phyloP scores from a whole-genome alignment of 2,797 vertebrate species.

The Prionace glauca region DNA sequence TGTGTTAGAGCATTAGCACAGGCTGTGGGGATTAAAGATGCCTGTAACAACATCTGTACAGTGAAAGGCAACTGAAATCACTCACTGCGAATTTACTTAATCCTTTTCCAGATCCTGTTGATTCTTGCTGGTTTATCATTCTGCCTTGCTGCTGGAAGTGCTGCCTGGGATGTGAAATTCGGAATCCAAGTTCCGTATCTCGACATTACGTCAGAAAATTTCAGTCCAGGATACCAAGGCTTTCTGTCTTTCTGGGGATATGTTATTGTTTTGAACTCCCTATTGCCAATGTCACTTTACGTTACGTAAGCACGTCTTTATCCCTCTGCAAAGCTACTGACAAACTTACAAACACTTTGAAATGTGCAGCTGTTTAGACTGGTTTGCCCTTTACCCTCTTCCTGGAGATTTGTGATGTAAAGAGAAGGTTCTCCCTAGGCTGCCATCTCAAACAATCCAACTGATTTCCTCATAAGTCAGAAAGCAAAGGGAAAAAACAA shows the following conservation, averaged over 20 bases:
- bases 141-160: conserved; percentile 60
- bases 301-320: conserved; percentile 65
- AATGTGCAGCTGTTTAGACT: background rate
- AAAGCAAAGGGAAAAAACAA: background rate
- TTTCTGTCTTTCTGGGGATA: conserved; percentile 83
- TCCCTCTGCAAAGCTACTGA: background rate
- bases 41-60: background rate
- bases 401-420: background rate
- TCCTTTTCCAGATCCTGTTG: conserved; percentile 65
- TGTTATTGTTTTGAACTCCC: conserved; percentile 77
- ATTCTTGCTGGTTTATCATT: conserved; percentile 53
- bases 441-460: background rate
- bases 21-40: background rate
- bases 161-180: conserved; percentile 54
- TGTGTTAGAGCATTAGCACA: background rate
- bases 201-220: background rate
- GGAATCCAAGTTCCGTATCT: conserved; percentile 49
- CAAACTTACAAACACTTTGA: no score
- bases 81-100: background rate
- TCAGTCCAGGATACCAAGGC: conserved; percentile 52
- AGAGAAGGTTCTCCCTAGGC: background rate
- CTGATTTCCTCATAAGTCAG: background rate
- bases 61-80: background rate
- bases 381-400: background rate
- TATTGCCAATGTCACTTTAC: conserved; percentile 83